Base-by-base conservation (phyloP, 2,797 vertebrate genomes). In the Amblyraja radiata region DNA sequence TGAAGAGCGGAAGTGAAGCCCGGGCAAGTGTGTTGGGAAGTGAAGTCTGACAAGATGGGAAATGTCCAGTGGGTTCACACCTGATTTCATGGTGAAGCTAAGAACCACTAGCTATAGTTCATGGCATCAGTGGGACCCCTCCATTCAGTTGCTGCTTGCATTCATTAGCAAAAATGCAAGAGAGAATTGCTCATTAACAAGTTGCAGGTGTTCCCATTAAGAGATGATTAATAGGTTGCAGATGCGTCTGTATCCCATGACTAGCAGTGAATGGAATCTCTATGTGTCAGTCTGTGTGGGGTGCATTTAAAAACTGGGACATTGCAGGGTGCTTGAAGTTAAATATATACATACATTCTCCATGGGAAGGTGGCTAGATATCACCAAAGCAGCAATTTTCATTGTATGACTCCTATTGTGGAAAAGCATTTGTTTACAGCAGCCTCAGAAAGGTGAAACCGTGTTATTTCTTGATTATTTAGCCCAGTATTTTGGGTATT, bases 301-400 rank as follows among this genome's bases (percentile, higher is more conserved):
- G 84, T 92, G 90, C 90, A 92, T 73, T 92, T 92, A 54, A 28
- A 92, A 92, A 92, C 36, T 92, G 23, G 90, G 71, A 76, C 68
- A 92, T 74, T 28, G 36, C 36, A 76, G 65, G 71, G 39, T 88
- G 84, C 84, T 65, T 88, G 61, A 88, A 88, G 32, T 88, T 88
- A 68, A 88, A 68, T 76, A 7, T 54, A 46, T 74, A 68, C 90
- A 46, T 74, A 68, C 90, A 73, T 73, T 25, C 39, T 76, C 71
- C 25, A 74, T 16, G 71, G 90, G 54, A 23, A 74, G 28, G 39
- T 74, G 46, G 46, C 90, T 71, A 92, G 21, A 39, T 71, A 39
- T 39, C 90, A 76, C 39, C 71, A 92, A 92, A 92, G 71, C 39
- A 58, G 90, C 25, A 76, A 92, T 92, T 92, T 92, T 6, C 90